A percentile compares a stretch with the other conserved stretches of the same genome.
Evolutionary conservation across 2,888 invertebrate species (phyloP).

Genomic region (Melinopterus prodromus): DNA sequence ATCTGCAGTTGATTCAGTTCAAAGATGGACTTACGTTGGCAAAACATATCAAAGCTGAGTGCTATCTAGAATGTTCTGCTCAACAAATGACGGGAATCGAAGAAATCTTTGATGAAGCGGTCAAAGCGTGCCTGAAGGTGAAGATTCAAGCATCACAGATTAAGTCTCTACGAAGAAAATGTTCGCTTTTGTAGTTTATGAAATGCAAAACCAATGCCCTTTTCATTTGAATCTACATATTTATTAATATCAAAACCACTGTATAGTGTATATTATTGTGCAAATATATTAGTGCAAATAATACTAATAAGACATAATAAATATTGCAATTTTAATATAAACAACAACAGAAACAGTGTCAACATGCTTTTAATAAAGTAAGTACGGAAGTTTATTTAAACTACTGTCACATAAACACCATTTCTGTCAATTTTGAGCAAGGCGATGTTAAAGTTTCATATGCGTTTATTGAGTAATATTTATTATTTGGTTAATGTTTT

Average conservation of each 20-base stretch:
- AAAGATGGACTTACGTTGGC: slow-evolving; percentile 82
- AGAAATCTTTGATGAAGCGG: slow-evolving; percentile 54
- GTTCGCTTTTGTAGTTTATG: not conserved
- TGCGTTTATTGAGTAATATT: too few species aligned
- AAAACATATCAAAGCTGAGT: slow-evolving; percentile 61
- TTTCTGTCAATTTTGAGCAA: too few species aligned
- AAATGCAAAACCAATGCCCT: not conserved
- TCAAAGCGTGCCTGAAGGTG: slow-evolving; percentile 39
- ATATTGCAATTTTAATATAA: too few species aligned
- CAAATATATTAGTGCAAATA: too few species aligned
- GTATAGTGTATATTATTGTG: too few species aligned
- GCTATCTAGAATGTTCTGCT: slow-evolving; percentile 58
- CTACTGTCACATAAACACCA: too few species aligned
- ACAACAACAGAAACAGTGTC: too few species aligned
- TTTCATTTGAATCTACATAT: not conserved
- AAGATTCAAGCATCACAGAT: not conserved
- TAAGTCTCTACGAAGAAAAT: not conserved
- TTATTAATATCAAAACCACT: not conserved
- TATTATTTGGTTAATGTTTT: too few species aligned
- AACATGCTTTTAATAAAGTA: too few species aligned
- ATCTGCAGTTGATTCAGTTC: slow-evolving; percentile 68
- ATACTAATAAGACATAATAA: too few species aligned
- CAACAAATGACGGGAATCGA: slow-evolving; percentile 52
- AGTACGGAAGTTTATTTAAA: too few species aligned
- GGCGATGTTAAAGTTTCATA: too few species aligned